Percentiles rank a stretch among this genome's conserved stretches.
phyloP scores from a whole-genome alignment of 2,113 vertebrate genomes.

The Pelecanus crispus region DNA sequence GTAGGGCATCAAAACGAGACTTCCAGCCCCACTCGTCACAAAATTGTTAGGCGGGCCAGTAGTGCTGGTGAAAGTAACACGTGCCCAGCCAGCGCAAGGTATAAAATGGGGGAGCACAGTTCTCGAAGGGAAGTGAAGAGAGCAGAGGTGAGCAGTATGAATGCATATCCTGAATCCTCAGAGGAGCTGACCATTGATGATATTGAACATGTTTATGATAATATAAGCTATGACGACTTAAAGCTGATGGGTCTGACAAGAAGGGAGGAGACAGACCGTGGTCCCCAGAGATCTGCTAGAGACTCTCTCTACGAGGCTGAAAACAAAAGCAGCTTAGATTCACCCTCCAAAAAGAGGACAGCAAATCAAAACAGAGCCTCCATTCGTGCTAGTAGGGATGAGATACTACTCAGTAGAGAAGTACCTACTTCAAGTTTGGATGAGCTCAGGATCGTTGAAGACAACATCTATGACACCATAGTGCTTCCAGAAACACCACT shows the following conservation, averaged over 20 bases:
- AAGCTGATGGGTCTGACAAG: conserved; percentile 87
- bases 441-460: conserved; percentile 83
- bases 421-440: conserved; percentile 55
- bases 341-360: conserved; percentile 48
- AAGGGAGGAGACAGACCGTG: conserved; percentile 69
- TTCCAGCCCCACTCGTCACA: conserved; percentile 71
- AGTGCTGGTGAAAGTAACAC: conserved; percentile 88
- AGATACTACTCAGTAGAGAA: neutral
- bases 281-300: conserved; percentile 44
- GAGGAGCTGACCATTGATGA: conserved; percentile 88
- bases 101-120: conserved; percentile 46
- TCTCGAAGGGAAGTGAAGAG: conserved; percentile 71
- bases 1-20: conserved; percentile 60
- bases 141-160: neutral
- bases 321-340: conserved; percentile 62
- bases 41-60: conserved; percentile 85
- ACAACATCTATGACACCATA: conserved; percentile 92
- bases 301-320: conserved; percentile 58
- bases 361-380: conserved; percentile 1
- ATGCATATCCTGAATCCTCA: conserved; percentile 68
- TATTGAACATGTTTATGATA: conserved; percentile 95
- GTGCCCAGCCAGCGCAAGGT: neutral
- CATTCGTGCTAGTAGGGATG: neutral
- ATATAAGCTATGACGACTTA: conserved; percentile 95
- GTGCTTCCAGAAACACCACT: conserved; percentile 75